phyloP scores from a whole-genome alignment of 92 coral and sea anemone species.

The Paramuricea clavata region DNA sequence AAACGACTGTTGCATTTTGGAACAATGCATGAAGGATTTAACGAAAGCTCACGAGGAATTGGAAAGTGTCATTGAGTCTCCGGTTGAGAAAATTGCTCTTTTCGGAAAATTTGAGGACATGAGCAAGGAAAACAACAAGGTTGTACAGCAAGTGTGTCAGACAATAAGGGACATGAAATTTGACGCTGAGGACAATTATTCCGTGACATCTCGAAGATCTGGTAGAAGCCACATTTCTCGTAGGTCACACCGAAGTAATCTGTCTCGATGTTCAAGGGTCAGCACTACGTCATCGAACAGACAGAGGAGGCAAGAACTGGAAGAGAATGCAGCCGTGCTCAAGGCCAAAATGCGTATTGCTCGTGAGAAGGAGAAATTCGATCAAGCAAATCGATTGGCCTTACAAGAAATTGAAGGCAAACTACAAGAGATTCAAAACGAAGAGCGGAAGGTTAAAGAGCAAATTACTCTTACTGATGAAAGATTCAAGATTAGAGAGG shows the following conservation, averaged over 20 bases:
- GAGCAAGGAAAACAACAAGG: constrained; percentile 41
- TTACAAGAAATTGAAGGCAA: constrained; percentile 47
- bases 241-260: not conserved
- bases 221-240: constrained; percentile 10
- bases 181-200: constrained; percentile 8
- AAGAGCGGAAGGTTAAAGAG: constrained; percentile 56
- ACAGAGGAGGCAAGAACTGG: constrained; percentile 53
- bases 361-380: constrained; percentile 46
- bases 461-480: constrained; percentile 38
- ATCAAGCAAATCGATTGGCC: constrained; percentile 36
- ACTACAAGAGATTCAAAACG: constrained; percentile 39
- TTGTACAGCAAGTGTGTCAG: constrained; percentile 31
- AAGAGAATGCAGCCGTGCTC: constrained; percentile 54
- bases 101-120: constrained; percentile 46
- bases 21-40: constrained; percentile 26
- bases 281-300: constrained; percentile 27
- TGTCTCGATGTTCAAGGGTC: not conserved
- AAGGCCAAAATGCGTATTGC: constrained; percentile 54
- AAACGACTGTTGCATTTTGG: no score
- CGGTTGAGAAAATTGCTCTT: constrained; percentile 34
- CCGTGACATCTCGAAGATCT: constrained; percentile 27
- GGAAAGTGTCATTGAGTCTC: constrained; percentile 19
- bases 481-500: constrained; percentile 36
- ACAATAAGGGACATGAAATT: constrained; percentile 32
- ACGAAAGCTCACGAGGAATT: constrained; percentile 35